Evolutionary conservation across 2,113 vertebrate genomes (phyloP), one percentile per base, ranked within the genome.

Genomic region (Rhizomys pruinosus): DNA sequence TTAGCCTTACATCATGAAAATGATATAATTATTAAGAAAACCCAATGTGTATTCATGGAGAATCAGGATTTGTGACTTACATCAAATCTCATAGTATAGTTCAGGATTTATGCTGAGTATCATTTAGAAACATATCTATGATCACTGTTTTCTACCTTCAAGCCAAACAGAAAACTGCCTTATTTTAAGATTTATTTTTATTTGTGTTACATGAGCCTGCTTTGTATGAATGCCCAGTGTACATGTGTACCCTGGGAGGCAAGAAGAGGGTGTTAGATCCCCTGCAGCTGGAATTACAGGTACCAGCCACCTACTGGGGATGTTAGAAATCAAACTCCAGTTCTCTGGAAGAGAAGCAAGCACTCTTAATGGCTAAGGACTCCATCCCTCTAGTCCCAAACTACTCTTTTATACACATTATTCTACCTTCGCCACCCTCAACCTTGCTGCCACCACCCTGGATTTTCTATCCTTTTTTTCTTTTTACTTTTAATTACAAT

Each of bases 401-500:
- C 37, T 55, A 29, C 2, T 79, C 71, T 92, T 66, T 96, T 59
- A 72, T 42, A 90, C 71, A 84, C 39, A 59, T 92, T 94, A 74
- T 15, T n/a, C n/a, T n/a, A n/a, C n/a, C n/a, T n/a, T n/a, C n/a
- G n/a, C n/a, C n/a, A n/a, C n/a, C n/a, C n/a, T n/a, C n/a, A n/a
- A n/a, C n/a, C n/a, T n/a, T n/a, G n/a, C n/a, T n/a, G n/a, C n/a
- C n/a, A n/a, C n/a, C n/a, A n/a, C n/a, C n/a, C n/a, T n/a, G n/a
- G n/a, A n/a, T n/a, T n/a, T n/a, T n/a, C n/a, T n/a, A n/a, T 89
- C 90, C 92, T 79, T 82, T 85, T 91, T 96, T 89, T 94, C 91
- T 80, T 90, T 93, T 94, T 94, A 96, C 92, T 93, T 96, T 95
- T 97, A 96, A 97, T 95, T 93, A 97, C 96, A 96, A 93, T 87